phyloP scores from a whole-genome alignment of 92 coral and sea anemone genomes.

The Actinernus sp. region DNA sequence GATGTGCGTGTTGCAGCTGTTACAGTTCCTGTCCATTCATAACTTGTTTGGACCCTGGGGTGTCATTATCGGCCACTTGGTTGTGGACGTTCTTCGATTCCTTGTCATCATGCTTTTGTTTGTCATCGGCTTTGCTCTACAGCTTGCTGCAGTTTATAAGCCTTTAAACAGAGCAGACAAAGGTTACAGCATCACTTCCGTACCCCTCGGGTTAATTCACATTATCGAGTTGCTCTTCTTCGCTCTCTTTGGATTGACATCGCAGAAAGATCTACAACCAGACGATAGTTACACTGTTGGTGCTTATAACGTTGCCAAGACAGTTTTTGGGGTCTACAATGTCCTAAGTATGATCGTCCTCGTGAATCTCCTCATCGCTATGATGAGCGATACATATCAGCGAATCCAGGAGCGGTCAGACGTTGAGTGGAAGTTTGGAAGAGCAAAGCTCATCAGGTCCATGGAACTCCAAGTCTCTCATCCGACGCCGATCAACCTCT shows the following conservation, averaged over 20 bases:
- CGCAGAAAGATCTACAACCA: slow-evolving; percentile 19
- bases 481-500: slow-evolving; percentile 87
- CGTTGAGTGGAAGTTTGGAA: slow-evolving; percentile 96
- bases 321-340: slow-evolving; percentile 90
- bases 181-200: slow-evolving; percentile 27
- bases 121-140: slow-evolving; percentile 86
- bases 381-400: slow-evolving; percentile 99
- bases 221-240: slow-evolving; percentile 80
- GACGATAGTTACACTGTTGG: slow-evolving; percentile 13
- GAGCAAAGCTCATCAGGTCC: slow-evolving; percentile 92
- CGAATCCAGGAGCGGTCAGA: slow-evolving; percentile 90
- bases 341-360: slow-evolving; percentile 84
- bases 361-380: slow-evolving; percentile 91
- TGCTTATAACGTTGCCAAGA: slow-evolving; percentile 57
- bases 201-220: slow-evolving; percentile 30
- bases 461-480: slow-evolving; percentile 92
- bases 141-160: slow-evolving; percentile 87
- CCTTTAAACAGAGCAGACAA: slow-evolving; percentile 54
- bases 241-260: slow-evolving; percentile 84
- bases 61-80: slow-evolving; percentile 94
- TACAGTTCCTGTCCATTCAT: slow-evolving; percentile 93
- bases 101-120: slow-evolving; percentile 84
- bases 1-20: slow-evolving; percentile 83
- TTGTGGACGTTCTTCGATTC: slow-evolving; percentile 89
- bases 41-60: slow-evolving; percentile 99